A percentile compares a stretch with the other conserved stretches of the same genome.
phyloP scores from a whole-genome alignment of 1,140 invertebrate genomes.

The Calliopsis andreniformis region DNA sequence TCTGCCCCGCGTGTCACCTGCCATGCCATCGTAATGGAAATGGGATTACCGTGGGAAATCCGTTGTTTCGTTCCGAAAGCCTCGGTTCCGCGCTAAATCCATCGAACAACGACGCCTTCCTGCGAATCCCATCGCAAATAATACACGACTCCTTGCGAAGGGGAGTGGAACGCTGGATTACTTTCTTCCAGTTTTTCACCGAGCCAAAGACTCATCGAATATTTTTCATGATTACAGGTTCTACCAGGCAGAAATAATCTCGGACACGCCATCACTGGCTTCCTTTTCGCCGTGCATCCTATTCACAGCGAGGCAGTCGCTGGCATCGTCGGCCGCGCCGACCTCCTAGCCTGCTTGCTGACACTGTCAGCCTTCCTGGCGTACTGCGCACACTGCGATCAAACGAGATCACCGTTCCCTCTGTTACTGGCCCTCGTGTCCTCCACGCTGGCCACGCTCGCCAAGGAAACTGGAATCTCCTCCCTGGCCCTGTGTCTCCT shows the following conservation, averaged over 20 bases:
- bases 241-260: conserved; percentile 83
- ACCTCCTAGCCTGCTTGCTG: conserved; percentile 95
- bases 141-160: too few species aligned
- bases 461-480: conserved; percentile 96
- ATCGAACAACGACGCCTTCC: not conserved
- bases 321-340: conserved; percentile 97
- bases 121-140: too few species aligned
- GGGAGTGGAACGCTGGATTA: too few species aligned
- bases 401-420: conserved; percentile 73
- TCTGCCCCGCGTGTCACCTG: conserved; percentile 16
- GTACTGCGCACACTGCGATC: conserved; percentile 85
- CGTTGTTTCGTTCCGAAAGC: conserved; percentile 35
- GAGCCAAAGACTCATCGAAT: too few species aligned
- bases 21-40: conserved; percentile 35
- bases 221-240: conserved; percentile 73
- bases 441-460: conserved; percentile 86
- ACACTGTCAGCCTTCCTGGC: conserved; percentile 93
- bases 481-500: conserved; percentile 93
- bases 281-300: conserved; percentile 97
- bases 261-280: conserved; percentile 88
- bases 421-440: conserved; percentile 75
- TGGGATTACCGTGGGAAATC: conserved; percentile 28
- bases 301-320: conserved; percentile 98
- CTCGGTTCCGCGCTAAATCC: conserved; percentile 19
- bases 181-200: too few species aligned